Evolutionary conservation across 2,888 invertebrate genomes (phyloP), one percentile per base, ranked within the genome.

Genomic region (Gasteruption jaculator): DNA sequence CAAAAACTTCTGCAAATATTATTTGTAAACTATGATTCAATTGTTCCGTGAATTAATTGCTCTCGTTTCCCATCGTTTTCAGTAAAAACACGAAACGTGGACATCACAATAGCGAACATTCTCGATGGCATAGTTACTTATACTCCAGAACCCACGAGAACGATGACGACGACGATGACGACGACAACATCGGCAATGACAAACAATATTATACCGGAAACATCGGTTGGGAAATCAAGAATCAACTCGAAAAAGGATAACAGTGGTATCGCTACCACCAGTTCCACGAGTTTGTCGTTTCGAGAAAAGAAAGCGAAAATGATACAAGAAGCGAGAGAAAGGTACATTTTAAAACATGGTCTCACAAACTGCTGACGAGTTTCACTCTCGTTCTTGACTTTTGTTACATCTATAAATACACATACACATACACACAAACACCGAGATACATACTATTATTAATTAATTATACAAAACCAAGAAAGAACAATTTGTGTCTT

Each of bases 31-130:
- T 14, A n/a, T 5, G n/a, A 30, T 14, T 10, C 16, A 10, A 12
- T n/a, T n/a, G 8, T 16, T 4, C 15, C 15, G 18, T 30, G 11
- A 30, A 34, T n/a, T 20, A 31, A 40, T 36, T 18, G 29, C 25
- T 33, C 5, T 35, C 31, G 38, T 36, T 26, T 14, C n/a, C n/a
- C n/a, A n/a, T n/a, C n/a, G 51, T 39, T 71, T 69, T 31, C 71
- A 87, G 87, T 78, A 34, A 74, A 75, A 63, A 87, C 88, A 2
- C 77, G 81, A 57, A 86, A 83, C 68, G 83, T 88, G 35, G 88
- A 89, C 66, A 74, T 81, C 40, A 89, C 89, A 2, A 85, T 89
- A 49, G 82, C 87, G 15, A 88, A 88, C 69, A 82, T 90, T 62
- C 73, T 89, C 35, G 89, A 89, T 61, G 87, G 87, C 26, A 75